Evolutionary conservation across 2,888 invertebrate species (phyloP).

Genomic region (Crematogaster levior): DNA sequence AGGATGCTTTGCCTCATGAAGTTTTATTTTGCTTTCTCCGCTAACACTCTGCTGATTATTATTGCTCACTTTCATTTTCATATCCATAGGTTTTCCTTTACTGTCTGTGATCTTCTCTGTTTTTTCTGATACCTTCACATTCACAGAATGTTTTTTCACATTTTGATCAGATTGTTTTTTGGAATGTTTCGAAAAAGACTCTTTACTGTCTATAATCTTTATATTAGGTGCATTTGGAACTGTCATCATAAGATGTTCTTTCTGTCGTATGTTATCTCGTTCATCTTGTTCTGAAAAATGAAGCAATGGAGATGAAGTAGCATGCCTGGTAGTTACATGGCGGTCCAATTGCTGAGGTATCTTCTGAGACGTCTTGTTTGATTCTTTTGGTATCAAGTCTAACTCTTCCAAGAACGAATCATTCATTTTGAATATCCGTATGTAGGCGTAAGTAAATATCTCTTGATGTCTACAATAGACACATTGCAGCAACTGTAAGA

Average conservation of each 20-base stretch:
- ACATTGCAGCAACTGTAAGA: neutral
- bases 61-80: constrained; percentile 7
- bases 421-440: constrained; percentile 71
- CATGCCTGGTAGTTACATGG: constrained; percentile 78
- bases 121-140: constrained; percentile 58
- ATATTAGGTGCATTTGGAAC: constrained; percentile 1
- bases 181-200: constrained; percentile 26
- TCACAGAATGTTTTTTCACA: constrained; percentile 54
- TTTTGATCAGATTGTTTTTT: constrained; percentile 62
- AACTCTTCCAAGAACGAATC: constrained; percentile 82
- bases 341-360: constrained; percentile 63
- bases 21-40: constrained; percentile 60
- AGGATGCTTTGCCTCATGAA: constrained; percentile 42
- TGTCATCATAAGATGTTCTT: neutral
- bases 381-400: constrained; percentile 69
- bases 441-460: neutral
- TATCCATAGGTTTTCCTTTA: constrained; percentile 64
- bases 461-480: neutral
- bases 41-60: constrained; percentile 55
- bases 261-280: constrained; percentile 38
- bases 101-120: constrained; percentile 59
- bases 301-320: constrained; percentile 65
- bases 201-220: constrained; percentile 10
- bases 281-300: constrained; percentile 23
- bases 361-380: constrained; percentile 58